Evolutionary conservation across 53 echinoderm and acorn worm genomes (phyloP), one percentile per base, ranked within the genome.

Genomic region (Zoroaster sp.): DNA sequence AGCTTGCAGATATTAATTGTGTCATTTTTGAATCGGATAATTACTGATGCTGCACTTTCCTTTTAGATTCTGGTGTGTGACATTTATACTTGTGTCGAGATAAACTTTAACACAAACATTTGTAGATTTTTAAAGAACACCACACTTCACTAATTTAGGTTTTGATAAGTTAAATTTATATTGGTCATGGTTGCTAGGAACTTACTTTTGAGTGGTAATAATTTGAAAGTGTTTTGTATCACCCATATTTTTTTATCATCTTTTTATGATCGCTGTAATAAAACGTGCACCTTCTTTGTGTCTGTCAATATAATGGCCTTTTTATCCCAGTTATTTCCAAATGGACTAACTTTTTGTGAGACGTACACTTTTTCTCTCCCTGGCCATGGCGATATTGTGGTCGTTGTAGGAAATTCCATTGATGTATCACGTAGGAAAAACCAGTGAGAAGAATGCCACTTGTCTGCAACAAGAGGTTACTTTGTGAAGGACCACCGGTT

Each of bases 271-370:
- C 40, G 34, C 52, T 79, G 53, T 14, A 55, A 79, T 79, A 79
- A 79, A 79, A 79, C 79, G 79, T 79, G 79, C 79, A 33, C n/a
- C 18, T 20, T 32, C 42, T 67, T 82, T 82, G 82, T 82, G 66
- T 23, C 66, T 32, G 40, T 41, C 40, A 28, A 10, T 59, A 59
- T 59, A 59, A 59, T 59, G 63, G 63, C 10, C 32, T 54, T 35
- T 59, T 9, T 35, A 45, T 53, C 78, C 63, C 14, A 78, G 52
- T 78, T 54, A 82, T 67, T 80, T 53, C 82, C 66, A 66, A 40
- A 67, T 11, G 63, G 63, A 59, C 63, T 59, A 59, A 59, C 63
- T 59, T 59, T 59, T 59, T 59, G 63, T 59, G 63, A 59, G 63
- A 59, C 28, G 63, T 21, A 59, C 63, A 59, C 63, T 59, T 59